Conservation (phyloP, 2,888 invertebrate species). For the Torymus auratus region DNA sequence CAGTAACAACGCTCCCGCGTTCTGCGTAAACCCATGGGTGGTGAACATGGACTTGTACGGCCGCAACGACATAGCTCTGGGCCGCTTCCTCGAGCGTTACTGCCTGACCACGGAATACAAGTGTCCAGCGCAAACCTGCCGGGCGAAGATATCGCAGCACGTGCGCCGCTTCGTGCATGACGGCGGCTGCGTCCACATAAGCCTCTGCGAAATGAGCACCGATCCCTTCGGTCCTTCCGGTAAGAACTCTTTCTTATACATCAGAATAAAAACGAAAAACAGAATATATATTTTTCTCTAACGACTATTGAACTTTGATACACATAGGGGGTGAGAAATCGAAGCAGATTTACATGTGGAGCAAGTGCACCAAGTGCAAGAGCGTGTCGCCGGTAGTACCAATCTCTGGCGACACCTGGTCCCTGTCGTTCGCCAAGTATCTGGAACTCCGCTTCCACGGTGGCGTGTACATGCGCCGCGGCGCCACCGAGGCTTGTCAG, state of each 20-base stretch:
- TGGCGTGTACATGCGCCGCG: conserved; percentile 82
- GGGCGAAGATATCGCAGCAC: conserved; percentile 76
- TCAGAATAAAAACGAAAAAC: too few species aligned
- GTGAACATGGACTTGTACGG: conserved; percentile 97
- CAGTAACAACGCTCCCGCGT: conserved; percentile 86
- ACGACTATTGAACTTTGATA: too few species aligned
- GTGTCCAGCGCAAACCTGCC: conserved; percentile 81
- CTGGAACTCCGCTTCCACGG: conserved; percentile 91
- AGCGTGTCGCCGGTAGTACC: conserved; percentile 85
- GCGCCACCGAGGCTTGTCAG: conserved; percentile 79
- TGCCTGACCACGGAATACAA: conserved; percentile 91
- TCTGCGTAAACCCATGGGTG: conserved; percentile 94
- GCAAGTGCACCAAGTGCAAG: conserved; percentile 85
- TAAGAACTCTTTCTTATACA: neutral
- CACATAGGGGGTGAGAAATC: conserved; percentile 77
- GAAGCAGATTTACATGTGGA: conserved; percentile 87
- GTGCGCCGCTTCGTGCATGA: conserved; percentile 87
- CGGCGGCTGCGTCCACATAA: conserved; percentile 90
- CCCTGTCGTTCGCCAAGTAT: conserved; percentile 93
- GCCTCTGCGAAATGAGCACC: conserved; percentile 78
- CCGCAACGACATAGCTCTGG: conserved; percentile 94
- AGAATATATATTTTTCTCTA: too few species aligned
- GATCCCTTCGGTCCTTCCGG: conserved; percentile 71
- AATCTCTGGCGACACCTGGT: conserved; percentile 88
- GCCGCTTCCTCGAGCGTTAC: conserved; percentile 94